Percentiles rank a stretch among this genome's conserved stretches.
phyloP scores from a whole-genome alignment of 2,113 vertebrate species.

The Shinisaurus crocodilurus region DNA sequence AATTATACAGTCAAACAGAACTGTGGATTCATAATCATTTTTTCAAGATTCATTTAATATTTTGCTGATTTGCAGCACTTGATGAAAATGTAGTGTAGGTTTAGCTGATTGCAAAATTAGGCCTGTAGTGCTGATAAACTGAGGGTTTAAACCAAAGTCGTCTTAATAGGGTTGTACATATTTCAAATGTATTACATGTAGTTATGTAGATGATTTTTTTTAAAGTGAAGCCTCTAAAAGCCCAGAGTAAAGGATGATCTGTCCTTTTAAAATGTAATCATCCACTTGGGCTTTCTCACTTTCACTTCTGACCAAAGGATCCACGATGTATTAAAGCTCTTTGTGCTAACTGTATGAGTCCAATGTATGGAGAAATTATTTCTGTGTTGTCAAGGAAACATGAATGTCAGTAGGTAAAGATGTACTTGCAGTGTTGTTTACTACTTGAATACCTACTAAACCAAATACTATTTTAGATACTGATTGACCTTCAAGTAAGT shows the following conservation, averaged over 20 bases:
- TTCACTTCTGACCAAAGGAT: constrained; percentile 66
- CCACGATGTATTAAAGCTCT: constrained; percentile 66
- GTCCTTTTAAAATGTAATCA: constrained; percentile 73
- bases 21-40: constrained; percentile 88
- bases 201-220: constrained; percentile 56
- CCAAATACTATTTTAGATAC: constrained; percentile 10
- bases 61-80: constrained; percentile 90
- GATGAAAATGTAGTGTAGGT: constrained; percentile 88
- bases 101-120: constrained; percentile 86
- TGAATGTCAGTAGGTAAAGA: constrained; percentile 52
- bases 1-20: constrained; percentile 96
- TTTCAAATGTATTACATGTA: constrained; percentile 72
- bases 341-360: constrained; percentile 60
- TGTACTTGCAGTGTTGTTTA: constrained; percentile 37
- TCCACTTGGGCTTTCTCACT: constrained; percentile 70
- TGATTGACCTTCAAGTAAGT: constrained; percentile 42
- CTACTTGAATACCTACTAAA: constrained; percentile 42
- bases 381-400: constrained; percentile 62
- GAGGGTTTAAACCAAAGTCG: constrained; percentile 76
- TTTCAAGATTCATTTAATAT: constrained; percentile 91
- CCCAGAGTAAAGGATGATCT: constrained; percentile 71
- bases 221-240: constrained; percentile 64
- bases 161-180: constrained; percentile 63
- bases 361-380: constrained; percentile 67
- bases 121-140: constrained; percentile 78